Evolutionary conservation across 1,140 invertebrate species (phyloP), one percentile per base, ranked within the genome.

Genomic region (Penaeus indicus): DNA sequence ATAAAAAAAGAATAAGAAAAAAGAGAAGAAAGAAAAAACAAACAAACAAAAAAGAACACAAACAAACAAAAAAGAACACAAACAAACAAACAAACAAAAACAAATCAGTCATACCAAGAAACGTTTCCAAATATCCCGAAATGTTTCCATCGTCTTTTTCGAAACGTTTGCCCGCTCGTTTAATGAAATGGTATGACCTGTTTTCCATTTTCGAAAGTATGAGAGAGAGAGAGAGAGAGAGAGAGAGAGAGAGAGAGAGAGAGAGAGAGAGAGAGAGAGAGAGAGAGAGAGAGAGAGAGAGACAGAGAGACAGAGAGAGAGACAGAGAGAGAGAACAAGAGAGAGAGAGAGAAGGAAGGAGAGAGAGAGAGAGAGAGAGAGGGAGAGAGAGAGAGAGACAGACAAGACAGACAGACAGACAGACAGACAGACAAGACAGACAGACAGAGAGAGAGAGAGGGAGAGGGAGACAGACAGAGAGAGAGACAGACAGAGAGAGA

Each of bases 241-340:
- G 75, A 79, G 3, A 38, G 77, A 19, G 27, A 79, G 77, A 38
- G 27, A 79, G 77, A 79, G 7, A 79, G 77, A 79, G 27, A 79
- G 77, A 79, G 3, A 38, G 7, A 38, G 27, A 38, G 77, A 79
- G 27, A 79, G 77, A 79, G 27, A 79, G 77, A 79, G 27, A 79
- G 27, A 79, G 77, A 79, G 27, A 38, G 27, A 79, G 77, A 38
- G 27, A 79, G 77, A 38, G 27, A 79, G 77, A 79, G 27, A 79
- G 77, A 38, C 3, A 79, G 77, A 79, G 25, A 79, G 77, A 38
- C 3, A 79, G 77, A 79, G 27, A 79, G 77, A 79, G 27, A 79
- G 77, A 79, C 3, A 79, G 77, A 79, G 27, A 79, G 77, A 79
- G 25, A 79, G 77, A 79, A 10, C 11, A 27, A 79, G 25, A 79